Evolutionary conservation across 2,888 invertebrate genomes (phyloP), one percentile per base, ranked within the genome.

Genomic region (Tenthredo amoena): DNA sequence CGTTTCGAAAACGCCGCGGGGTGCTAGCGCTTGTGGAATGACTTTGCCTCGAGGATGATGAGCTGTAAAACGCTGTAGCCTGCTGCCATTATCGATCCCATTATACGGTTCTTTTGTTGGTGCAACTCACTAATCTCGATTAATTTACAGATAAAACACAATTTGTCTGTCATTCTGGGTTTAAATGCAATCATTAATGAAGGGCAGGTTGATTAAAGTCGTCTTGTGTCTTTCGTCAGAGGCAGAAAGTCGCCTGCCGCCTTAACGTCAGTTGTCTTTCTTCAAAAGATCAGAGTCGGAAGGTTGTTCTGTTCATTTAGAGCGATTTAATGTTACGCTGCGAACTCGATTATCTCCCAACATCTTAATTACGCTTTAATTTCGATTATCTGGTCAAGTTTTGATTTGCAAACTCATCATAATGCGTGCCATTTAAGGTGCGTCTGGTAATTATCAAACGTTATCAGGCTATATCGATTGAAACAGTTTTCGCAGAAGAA

Each of bases 141-240:
- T 89, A 89, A 89, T 90, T 88, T 85, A 89, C 87, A 87, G 89
- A 90, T 90, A 89, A 86, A 88, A 87, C 86, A 87, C 87, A 90
- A 91, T 91, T 90, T 89, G 89, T 90, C 89, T 79, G 88, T 86
- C 87, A 86, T 87, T 77, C 86, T 55, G 86, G 86, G 87, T 87
- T 86, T 87, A 87, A 89, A 86, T 85, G 86, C 86, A 87, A 87
- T 88, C 89, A 89, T 91, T 91, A 91, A 91, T 90, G 91, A 91
- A 89, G 88, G 84, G 84, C 87, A 88, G 88, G 88, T 89, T 65
- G 90, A 91, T 92, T 90, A 90, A 91, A 90, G 90, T 90, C 88
- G 87, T 88, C 89, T 89, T 89, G 47, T 47, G 83, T 83, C 68
- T 71, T 71, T 83, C 83, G 47, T 68, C 83, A 40, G 83, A 71